Evolutionary conservation across 2,888 invertebrate species (phyloP).

Genomic region (Limenitis camilla): DNA sequence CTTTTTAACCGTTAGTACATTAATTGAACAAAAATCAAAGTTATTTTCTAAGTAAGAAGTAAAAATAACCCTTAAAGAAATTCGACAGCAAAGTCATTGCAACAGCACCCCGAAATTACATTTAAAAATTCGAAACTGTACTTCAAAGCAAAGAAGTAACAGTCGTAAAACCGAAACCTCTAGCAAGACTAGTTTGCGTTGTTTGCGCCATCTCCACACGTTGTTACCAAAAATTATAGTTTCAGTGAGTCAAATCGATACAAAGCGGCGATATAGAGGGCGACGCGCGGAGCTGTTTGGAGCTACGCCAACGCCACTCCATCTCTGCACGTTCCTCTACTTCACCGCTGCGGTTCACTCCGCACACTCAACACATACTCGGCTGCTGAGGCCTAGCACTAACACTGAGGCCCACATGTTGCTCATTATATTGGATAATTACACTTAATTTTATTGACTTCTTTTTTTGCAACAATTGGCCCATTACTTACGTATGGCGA

Average conservation of each 20-base stretch:
- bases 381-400: conserved; percentile 16
- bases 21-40: too few species aligned
- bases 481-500: too few species aligned
- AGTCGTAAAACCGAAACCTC: conserved; percentile 8
- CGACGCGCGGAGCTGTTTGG: conserved; percentile 48
- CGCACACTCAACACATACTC: conserved; percentile 14
- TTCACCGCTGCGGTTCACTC: conserved; percentile 24
- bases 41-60: too few species aligned
- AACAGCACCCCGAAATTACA: neutral
- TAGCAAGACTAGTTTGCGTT: conserved; percentile 14
- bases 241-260: conserved; percentile 63
- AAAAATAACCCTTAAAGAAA: too few species aligned
- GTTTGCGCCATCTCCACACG: conserved; percentile 23
- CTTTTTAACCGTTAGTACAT: too few species aligned
- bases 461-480: too few species aligned
- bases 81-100: neutral
- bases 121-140: neutral
- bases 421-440: conserved; percentile 10
- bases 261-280: conserved; percentile 45
- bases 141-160: conserved; percentile 7
- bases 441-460: too few species aligned
- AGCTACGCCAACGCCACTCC: conserved; percentile 54
- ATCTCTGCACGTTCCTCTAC: conserved; percentile 35
- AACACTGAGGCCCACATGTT: conserved; percentile 14
- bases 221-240: conserved; percentile 32